Evolutionary conservation across 2,888 invertebrate species (phyloP).

Genomic region (Spodoptera exigua): DNA sequence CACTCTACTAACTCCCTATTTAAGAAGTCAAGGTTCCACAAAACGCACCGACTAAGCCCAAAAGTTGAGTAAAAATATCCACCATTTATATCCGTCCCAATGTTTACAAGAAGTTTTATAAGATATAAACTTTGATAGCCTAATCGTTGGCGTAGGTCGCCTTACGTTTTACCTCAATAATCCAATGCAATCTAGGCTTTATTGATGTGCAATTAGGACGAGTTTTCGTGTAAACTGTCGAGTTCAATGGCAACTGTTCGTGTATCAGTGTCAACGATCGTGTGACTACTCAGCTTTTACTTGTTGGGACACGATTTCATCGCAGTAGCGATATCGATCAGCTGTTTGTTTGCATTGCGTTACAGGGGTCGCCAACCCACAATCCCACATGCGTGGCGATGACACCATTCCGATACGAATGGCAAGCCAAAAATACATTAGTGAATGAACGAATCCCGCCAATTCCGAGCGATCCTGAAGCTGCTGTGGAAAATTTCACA

Average conservation of each 20-base stretch:
- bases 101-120: conserved; percentile 23
- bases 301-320: conserved; percentile 60
- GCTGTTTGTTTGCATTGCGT: conserved; percentile 81
- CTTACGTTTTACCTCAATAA: conserved; percentile 9
- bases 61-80: conserved; percentile 5
- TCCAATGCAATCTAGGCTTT: conserved; percentile 10
- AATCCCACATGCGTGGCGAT: conserved; percentile 72
- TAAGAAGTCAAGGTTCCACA: conserved; percentile 5
- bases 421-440: conserved; percentile 79
- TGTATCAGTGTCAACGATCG: conserved; percentile 54
- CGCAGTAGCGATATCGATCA: conserved; percentile 75
- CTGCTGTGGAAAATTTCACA: conserved; percentile 84
- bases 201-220: conserved; percentile 9
- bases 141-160: conserved; percentile 41
- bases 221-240: conserved; percentile 11
- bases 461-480: conserved; percentile 70
- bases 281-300: conserved; percentile 49
- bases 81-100: neutral
- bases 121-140: conserved; percentile 23
- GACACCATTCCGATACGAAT: conserved; percentile 76
- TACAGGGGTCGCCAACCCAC: conserved; percentile 80
- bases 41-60: neutral
- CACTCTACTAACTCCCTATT: conserved; percentile 5
- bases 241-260: conserved; percentile 29
- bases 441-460: conserved; percentile 72